phyloP scores from a whole-genome alignment of 2,888 invertebrate genomes.

The Sisyra nigra region DNA sequence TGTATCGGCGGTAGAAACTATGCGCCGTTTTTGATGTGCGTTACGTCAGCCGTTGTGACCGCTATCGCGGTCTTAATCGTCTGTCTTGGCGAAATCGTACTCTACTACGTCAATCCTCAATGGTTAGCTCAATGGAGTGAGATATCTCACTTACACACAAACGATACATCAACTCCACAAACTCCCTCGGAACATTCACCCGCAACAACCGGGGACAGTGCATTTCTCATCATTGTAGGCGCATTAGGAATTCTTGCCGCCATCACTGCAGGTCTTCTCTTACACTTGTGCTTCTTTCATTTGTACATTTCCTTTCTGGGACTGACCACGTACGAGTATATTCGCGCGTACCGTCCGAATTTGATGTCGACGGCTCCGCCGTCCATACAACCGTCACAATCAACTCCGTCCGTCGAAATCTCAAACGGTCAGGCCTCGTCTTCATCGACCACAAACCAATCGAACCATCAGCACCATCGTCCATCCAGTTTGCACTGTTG shows the following conservation, averaged over 20 bases:
- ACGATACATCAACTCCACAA: conserved; percentile 6
- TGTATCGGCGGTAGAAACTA: conserved; percentile 90
- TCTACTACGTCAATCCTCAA: conserved; percentile 41
- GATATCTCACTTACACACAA: conserved; percentile 11
- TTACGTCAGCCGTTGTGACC: conserved; percentile 59
- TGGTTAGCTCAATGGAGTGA: conserved; percentile 30
- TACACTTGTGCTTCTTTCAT: conserved; percentile 79
- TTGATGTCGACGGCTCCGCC: conserved; percentile 17
- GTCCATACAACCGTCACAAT: conserved; percentile 13
- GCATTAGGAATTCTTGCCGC: conserved; percentile 54
- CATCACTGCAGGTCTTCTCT: conserved; percentile 55
- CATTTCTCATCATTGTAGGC: conserved; percentile 39
- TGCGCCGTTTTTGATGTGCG: conserved; percentile 63
- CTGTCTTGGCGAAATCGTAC: conserved; percentile 49
- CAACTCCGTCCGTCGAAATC: conserved; percentile 9
- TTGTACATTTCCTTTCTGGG: conserved; percentile 72
- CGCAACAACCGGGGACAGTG: conserved; percentile 33
- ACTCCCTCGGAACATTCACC: conserved; percentile 8
- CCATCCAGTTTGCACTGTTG: conserved; percentile 28
- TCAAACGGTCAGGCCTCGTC: conserved; percentile 17
- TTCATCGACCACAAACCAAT: conserved; percentile 28
- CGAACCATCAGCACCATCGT: conserved; percentile 16
- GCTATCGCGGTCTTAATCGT: conserved; percentile 51
- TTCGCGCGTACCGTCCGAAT: conserved; percentile 35
- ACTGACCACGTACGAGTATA: conserved; percentile 82